phyloP scores from a whole-genome alignment of 2,797 vertebrate genomes.

The Poeciliopsis turneri region DNA sequence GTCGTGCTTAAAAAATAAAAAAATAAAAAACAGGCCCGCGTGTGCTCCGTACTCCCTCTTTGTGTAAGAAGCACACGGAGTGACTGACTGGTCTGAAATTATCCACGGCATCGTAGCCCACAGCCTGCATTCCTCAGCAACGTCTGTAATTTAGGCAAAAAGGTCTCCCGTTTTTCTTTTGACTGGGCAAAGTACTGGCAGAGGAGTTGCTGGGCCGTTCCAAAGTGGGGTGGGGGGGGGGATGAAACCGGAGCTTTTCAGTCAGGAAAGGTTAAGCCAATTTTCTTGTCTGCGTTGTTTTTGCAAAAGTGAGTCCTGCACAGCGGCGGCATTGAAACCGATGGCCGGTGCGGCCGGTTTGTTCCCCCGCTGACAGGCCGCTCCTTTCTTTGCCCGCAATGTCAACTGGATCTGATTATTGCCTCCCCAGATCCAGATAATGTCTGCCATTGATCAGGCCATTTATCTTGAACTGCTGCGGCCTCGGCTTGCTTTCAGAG shows the following conservation, averaged over 20 bases:
- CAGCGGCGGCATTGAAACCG: constrained; percentile 50
- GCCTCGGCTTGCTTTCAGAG: constrained; percentile 68
- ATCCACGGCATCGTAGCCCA: constrained; percentile 62
- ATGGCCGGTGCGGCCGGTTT: constrained; percentile 54
- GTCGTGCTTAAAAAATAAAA: constrained; percentile 3
- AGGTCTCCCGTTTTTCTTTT: constrained; percentile 63
- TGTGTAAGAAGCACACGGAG: constrained; percentile 40
- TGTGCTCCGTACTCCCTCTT: constrained; percentile 43
- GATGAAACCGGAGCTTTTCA: constrained; percentile 60
- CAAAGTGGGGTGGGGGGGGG: constrained; percentile 21
- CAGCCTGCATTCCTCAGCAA: constrained; percentile 68
- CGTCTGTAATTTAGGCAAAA: constrained; percentile 78
- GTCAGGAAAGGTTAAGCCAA: constrained; percentile 78
- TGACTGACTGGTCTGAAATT: constrained; percentile 80
- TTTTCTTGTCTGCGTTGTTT: constrained; percentile 77
- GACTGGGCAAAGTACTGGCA: constrained; percentile 38
- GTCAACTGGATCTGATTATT: constrained; percentile 76
- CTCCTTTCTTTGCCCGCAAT: constrained; percentile 47
- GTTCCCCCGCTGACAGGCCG: constrained; percentile 60
- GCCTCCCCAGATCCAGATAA: constrained; percentile 79
- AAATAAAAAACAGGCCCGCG: neutral
- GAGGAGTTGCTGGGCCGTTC: neutral
- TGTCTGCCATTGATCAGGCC: constrained; percentile 75
- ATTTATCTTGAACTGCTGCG: constrained; percentile 72
- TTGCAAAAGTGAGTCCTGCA: constrained; percentile 61